These are phyloP conservation scores for Capromys pilorides DNA, from an alignment of 2,797 vertebrate species.

Conservation along the genomic window DNA sequence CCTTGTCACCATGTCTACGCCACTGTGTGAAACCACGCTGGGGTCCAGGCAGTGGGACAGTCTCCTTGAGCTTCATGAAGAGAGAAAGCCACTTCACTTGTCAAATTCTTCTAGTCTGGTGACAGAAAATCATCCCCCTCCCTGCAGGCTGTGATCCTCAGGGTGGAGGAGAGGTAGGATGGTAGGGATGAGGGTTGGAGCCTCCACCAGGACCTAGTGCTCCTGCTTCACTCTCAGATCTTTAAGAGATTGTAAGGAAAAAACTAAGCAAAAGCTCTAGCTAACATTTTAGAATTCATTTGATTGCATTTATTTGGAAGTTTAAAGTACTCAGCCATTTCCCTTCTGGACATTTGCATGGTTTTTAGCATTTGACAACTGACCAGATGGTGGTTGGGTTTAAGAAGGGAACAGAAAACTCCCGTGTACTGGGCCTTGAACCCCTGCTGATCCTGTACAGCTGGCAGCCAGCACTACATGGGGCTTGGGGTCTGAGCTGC, in stretches of 20 bases:
- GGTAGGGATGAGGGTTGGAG: background rate
- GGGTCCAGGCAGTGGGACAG: background rate
- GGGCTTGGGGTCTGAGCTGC: too few relatives aligned
- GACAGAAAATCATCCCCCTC: background rate
- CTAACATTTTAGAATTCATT: background rate
- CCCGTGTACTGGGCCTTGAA: background rate
- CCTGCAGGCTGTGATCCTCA: background rate
- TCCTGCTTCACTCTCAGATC: background rate
- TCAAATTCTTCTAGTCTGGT: background rate
- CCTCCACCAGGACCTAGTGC: background rate
- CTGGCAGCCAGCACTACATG: background rate
- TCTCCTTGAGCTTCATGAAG: background rate
- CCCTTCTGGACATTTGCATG: background rate
- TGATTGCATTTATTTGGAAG: background rate
- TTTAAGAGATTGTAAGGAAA: background rate
- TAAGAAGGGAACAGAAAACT: background rate
- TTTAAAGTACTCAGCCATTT: background rate
- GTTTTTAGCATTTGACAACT: background rate
- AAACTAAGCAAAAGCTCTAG: background rate
- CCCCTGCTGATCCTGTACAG: background rate
- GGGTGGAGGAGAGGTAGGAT: background rate
- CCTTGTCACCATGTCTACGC: too few relatives aligned
- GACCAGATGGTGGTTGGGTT: background rate
- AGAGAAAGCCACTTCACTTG: background rate
- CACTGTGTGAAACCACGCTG: background rate